Conservation (phyloP, 2,113 vertebrate genomes). For the Phainopepla nitens region DNA sequence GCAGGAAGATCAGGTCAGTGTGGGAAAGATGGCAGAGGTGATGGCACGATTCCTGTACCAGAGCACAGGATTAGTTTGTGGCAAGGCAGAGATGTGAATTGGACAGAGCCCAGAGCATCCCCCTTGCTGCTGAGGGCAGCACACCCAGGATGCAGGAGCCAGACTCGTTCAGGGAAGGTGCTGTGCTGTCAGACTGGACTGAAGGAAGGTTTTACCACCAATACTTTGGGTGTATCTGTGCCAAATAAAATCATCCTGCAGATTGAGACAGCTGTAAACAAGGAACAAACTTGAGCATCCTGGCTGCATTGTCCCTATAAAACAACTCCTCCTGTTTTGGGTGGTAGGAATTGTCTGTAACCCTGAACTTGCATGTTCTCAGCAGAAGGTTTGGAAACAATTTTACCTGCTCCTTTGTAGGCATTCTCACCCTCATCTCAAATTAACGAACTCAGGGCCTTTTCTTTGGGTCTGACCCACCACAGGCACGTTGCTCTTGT, state of each 20-base stretch:
- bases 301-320: neutral
- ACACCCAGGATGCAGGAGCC: neutral
- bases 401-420: neutral
- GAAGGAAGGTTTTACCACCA: neutral
- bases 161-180: neutral
- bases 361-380: neutral
- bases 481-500: neutral
- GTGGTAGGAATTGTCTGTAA: neutral
- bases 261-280: neutral
- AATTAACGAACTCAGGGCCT: neutral
- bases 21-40: neutral
- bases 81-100: neutral
- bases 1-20: neutral
- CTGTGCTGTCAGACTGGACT: neutral
- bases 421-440: neutral
- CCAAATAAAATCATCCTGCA: neutral
- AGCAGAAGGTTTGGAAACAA: neutral
- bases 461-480: neutral
- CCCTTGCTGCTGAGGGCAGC: neutral
- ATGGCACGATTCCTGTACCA: accelerated
- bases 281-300: neutral
- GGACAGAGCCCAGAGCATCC: neutral
- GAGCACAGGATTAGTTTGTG: neutral
- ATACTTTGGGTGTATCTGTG: neutral
- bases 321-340: neutral